Percentiles rank a stretch among this genome's conserved stretches.
Conservation (phyloP, 2,797 vertebrate genomes). For the Gephyroberyx darwinii region DNA sequence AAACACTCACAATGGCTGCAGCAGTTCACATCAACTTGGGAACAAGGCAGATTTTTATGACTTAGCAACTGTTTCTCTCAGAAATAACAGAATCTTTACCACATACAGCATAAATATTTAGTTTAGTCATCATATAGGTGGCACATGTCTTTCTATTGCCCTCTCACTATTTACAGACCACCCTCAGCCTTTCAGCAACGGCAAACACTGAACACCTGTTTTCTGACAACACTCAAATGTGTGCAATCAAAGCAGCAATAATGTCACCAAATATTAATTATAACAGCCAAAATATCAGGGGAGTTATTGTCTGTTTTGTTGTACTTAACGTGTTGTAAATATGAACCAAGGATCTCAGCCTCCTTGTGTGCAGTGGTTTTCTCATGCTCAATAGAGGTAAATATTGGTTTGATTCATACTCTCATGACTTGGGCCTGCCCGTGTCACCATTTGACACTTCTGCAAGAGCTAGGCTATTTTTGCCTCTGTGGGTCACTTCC, state of each 20-base stretch:
- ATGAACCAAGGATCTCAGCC: not conserved
- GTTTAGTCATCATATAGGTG: not conserved
- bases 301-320: too few species aligned
- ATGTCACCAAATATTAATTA: not conserved
- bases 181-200: too few species aligned
- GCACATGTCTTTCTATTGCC: not conserved
- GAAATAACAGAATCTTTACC: not conserved
- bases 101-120: not conserved
- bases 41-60: not conserved
- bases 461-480: conserved; percentile 30
- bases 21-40: not conserved
- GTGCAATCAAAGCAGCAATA: not conserved
- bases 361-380: not conserved
- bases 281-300: conserved; percentile 1
- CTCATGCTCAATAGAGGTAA: not conserved
- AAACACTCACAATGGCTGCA: not conserved
- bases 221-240: conserved; percentile 6
- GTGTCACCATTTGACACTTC: not conserved
- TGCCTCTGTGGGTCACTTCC: conserved; percentile 3
- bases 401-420: conserved; percentile 1
- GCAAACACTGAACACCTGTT: not conserved
- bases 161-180: not conserved
- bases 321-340: too few species aligned
- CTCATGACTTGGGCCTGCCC: not conserved
- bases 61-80: not conserved